Evolutionary conservation across 2,113 vertebrate genomes (phyloP).

Genomic region (Chaetodon auriga): DNA sequence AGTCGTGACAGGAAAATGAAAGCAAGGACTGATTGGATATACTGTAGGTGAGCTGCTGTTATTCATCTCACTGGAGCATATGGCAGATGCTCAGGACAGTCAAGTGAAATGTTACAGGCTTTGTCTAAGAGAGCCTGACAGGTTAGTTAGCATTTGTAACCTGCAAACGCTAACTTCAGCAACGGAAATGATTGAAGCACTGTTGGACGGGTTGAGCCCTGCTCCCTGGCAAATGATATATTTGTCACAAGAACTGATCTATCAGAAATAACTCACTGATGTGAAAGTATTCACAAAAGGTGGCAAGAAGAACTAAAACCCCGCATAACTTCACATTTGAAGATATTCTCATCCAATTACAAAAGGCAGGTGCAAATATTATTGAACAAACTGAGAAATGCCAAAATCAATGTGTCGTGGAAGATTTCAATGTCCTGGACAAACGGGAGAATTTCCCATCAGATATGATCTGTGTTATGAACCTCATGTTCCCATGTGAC

Average conservation of each 20-base stretch:
- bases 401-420: neutral
- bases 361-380: neutral
- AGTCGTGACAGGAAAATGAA: neutral
- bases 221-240: neutral
- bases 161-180: neutral
- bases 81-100: constrained; percentile 26
- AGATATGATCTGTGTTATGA: too few relatives aligned
- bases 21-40: neutral
- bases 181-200: constrained; percentile 1
- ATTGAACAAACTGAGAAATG: neutral
- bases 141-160: constrained; percentile 37
- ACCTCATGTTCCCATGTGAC: too few relatives aligned
- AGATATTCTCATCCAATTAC: neutral
- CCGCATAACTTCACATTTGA: neutral
- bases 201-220: neutral
- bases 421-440: too few relatives aligned
- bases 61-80: constrained; percentile 27
- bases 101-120: constrained; percentile 47
- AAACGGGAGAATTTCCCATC: too few relatives aligned
- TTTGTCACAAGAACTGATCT: neutral
- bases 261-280: neutral
- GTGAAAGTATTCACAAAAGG: neutral
- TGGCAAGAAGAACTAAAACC: neutral
- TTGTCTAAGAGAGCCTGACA: constrained; percentile 40
- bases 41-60: neutral